Base-by-base conservation (phyloP, 2,888 invertebrate genomes). In the Oasisia sp. region DNA sequence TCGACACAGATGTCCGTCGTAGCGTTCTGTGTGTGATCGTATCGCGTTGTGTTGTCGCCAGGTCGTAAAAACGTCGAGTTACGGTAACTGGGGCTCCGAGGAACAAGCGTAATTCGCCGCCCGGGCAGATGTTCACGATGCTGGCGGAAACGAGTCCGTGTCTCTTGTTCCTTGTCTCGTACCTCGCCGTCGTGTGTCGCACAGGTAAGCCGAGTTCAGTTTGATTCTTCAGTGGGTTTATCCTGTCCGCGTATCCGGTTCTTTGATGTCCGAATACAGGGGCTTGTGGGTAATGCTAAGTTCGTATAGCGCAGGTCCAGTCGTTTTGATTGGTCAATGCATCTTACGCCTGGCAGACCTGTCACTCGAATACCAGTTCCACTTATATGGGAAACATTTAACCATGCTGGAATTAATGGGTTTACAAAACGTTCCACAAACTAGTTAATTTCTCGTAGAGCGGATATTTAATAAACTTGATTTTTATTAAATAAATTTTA, bases 51-150 rank as follows among this genome's bases (percentile, higher is more conserved):
- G 74, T 74, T 74, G 74, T 74, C n/a, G 74, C 19, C 74, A 74
- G 74, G 27, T 74, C 74, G 7, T 74, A 74, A 74, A 56, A 74
- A 74, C 74, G 74, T n/a, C n/a, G 74, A 74, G 74, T 27, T 74
- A 74, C 74, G n/a, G n/a, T 74, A 74, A 74, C 19, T 27, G 27
- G 7, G 0, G 74, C 74, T 74, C n/a, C 27, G 74, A n/a, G 74
- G 74, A 74, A n/a, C 19, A 74, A 7, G 74, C 27, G 27, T 74
- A n/a, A 74, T 27, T 74, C 74, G 74, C 27, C 74, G n/a, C 19
- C 74, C 74, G 19, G 27, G n/a, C 74, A 74, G 74, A 74, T 74
- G 74, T 74, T 74, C 74, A 74, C 74, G 74, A 74, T 74, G 74
- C 27, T 19, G 27, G 27, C 27, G n/a, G n/a, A 74, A 7, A 74